These are phyloP conservation scores for Tetramorium simillimum DNA, from an alignment of 1,140 invertebrate species.

Conservation along the genomic window DNA sequence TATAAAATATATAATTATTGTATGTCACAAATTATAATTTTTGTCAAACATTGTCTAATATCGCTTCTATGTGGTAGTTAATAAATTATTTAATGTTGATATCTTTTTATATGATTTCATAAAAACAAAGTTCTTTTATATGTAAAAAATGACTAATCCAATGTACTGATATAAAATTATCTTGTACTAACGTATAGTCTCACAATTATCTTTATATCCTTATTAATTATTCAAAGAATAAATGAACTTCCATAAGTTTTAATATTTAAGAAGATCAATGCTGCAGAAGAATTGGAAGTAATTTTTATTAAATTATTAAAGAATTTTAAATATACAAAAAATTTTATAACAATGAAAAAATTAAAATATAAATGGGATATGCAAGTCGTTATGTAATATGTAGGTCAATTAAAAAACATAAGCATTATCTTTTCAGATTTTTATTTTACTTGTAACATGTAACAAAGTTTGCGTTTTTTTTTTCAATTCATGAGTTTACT, in stretches of 20 bases:
- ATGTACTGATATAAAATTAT: neutral
- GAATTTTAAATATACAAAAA: neutral
- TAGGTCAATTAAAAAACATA: neutral
- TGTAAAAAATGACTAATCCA: neutral
- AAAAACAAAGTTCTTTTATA: neutral
- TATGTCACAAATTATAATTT: conserved; percentile 8
- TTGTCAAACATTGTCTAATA: neutral
- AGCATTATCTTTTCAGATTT: neutral
- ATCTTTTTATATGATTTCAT: conserved; percentile 1
- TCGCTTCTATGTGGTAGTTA: neutral
- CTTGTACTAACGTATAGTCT: neutral
- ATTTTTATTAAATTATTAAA: neutral
- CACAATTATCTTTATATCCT: neutral
- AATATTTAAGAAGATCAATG: neutral
- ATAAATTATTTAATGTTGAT: conserved; percentile 19
- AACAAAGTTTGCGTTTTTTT: neutral
- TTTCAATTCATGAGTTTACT: neutral
- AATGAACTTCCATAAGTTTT: neutral
- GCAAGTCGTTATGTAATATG: neutral
- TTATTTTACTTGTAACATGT: neutral
- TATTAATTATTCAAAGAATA: neutral
- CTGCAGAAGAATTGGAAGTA: neutral
- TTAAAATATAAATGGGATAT: neutral
- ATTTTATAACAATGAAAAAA: neutral
- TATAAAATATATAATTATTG: neutral